Evolutionary conservation across 2,888 invertebrate genomes (phyloP).

Genomic region (Macaria liturata): DNA sequence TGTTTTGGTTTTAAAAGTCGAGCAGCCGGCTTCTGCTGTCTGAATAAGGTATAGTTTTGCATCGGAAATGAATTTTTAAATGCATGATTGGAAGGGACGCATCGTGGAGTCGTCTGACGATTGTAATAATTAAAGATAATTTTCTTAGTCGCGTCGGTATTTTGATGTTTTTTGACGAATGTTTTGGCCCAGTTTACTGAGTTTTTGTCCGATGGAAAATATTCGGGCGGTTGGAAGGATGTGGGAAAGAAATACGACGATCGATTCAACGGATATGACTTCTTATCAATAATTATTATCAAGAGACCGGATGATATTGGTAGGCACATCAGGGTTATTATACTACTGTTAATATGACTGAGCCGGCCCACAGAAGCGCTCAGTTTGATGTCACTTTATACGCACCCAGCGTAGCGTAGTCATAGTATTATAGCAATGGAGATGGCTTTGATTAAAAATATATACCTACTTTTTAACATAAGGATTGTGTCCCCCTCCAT

Average conservation of each 20-base stretch:
- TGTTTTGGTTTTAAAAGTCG: slow-evolving; percentile 9
- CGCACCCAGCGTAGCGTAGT: too few relatives aligned
- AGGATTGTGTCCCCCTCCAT: too few relatives aligned
- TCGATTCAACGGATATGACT: slow-evolving; percentile 18
- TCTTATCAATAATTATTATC: background rate
- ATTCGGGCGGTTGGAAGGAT: slow-evolving; percentile 32
- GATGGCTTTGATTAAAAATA: too few relatives aligned
- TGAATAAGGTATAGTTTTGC: slow-evolving; percentile 28
- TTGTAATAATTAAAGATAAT: slow-evolving; percentile 55
- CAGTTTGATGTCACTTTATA: too few relatives aligned
- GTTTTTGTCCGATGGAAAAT: slow-evolving; percentile 41
- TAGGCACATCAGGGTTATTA: too few relatives aligned
- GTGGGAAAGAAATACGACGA: slow-evolving; percentile 12
- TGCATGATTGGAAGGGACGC: background rate
- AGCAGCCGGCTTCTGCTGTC: slow-evolving; percentile 18
- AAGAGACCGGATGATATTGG: too few relatives aligned
- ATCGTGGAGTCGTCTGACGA: slow-evolving; percentile 28
- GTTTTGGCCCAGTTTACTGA: slow-evolving; percentile 40
- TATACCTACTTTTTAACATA: too few relatives aligned
- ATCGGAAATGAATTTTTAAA: slow-evolving; percentile 20
- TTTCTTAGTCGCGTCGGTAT: slow-evolving; percentile 51
- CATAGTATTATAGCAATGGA: too few relatives aligned
- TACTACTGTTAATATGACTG: too few relatives aligned
- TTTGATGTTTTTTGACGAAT: slow-evolving; percentile 48
- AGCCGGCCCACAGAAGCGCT: too few relatives aligned